Evolutionary conservation across 2,113 vertebrate species (phyloP).

Genomic region (Gasterosteus aculeatus): DNA sequence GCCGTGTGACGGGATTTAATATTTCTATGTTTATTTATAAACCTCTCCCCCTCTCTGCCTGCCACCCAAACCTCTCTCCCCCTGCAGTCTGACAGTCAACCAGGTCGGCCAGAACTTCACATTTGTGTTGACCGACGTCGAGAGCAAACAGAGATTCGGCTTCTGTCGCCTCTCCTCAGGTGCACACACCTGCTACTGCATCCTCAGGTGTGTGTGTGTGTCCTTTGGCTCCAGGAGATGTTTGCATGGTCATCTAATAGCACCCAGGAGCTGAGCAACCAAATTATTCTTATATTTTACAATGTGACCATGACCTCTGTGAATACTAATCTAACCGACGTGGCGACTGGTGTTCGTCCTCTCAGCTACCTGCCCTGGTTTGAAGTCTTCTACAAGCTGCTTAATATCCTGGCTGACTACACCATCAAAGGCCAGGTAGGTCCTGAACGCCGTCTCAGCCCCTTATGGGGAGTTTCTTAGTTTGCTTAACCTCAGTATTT

Average conservation of each 20-base stretch:
- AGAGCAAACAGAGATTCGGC: conserved; percentile 98
- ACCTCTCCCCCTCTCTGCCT: background rate
- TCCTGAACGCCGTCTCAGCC: background rate
- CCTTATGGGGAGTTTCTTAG: background rate
- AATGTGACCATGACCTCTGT: too few relatives aligned
- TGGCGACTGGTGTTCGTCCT: conserved; percentile 32
- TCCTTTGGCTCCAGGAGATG: too few relatives aligned
- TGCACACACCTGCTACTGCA: conserved; percentile 91
- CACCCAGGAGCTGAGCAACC: too few relatives aligned
- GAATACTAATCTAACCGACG: too few relatives aligned
- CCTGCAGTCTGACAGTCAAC: conserved; percentile 86
- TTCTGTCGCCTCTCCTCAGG: conserved; percentile 97
- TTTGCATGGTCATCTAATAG: too few relatives aligned
- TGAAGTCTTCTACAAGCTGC: conserved; percentile 97
- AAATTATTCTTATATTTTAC: too few relatives aligned
- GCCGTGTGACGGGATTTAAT: too few relatives aligned
- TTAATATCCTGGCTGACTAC: conserved; percentile 95
- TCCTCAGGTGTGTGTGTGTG: conserved; percentile 60
- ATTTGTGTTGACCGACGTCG: conserved; percentile 97
- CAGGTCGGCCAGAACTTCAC: conserved; percentile 98
- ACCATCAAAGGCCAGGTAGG: conserved; percentile 93
- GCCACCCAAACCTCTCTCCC: background rate
- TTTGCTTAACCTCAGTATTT: background rate
- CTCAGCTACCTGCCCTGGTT: conserved; percentile 97
- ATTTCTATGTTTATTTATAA: background rate